phyloP scores from a whole-genome alignment of 2,113 vertebrate species.

The Ictalurus punctatus region DNA sequence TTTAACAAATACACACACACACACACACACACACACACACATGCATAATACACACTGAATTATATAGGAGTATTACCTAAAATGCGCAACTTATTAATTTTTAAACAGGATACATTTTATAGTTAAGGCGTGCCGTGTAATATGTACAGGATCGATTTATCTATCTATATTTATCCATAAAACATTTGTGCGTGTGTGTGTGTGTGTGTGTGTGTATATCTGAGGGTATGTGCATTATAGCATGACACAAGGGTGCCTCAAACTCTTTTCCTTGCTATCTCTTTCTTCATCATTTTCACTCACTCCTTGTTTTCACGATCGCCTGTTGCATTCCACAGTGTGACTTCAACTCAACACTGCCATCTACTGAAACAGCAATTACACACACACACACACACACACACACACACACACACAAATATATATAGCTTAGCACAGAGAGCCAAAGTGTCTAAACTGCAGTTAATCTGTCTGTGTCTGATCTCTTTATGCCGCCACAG shows the following conservation, averaged over 20 bases:
- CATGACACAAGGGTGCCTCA: constrained; percentile 25
- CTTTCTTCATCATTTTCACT: constrained; percentile 14
- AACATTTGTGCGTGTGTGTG: neutral
- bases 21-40: constrained; percentile 43
- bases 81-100: constrained; percentile 70
- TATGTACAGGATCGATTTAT: constrained; percentile 43
- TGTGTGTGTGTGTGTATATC: neutral
- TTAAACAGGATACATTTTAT: constrained; percentile 54
- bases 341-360: constrained; percentile 49
- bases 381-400: constrained; percentile 14
- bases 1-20: constrained; percentile 34
- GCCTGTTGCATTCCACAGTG: neutral
- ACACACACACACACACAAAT: constrained; percentile 20
- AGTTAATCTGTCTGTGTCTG: constrained; percentile 37
- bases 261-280: neutral
- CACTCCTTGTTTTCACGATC: constrained; percentile 1
- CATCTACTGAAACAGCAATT: constrained; percentile 43
- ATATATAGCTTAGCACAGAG: constrained; percentile 31
- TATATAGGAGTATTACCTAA: constrained; percentile 72
- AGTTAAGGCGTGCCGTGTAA: constrained; percentile 60
- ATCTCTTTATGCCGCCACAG: constrained; percentile 47
- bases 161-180: neutral
- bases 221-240: neutral
- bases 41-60: constrained; percentile 61
- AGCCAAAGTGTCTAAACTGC: constrained; percentile 24